Percentiles rank a stretch among this genome's conserved stretches.
phyloP scores from a whole-genome alignment of 2,797 vertebrate species.

The Melanotaenia parkinsoni region DNA sequence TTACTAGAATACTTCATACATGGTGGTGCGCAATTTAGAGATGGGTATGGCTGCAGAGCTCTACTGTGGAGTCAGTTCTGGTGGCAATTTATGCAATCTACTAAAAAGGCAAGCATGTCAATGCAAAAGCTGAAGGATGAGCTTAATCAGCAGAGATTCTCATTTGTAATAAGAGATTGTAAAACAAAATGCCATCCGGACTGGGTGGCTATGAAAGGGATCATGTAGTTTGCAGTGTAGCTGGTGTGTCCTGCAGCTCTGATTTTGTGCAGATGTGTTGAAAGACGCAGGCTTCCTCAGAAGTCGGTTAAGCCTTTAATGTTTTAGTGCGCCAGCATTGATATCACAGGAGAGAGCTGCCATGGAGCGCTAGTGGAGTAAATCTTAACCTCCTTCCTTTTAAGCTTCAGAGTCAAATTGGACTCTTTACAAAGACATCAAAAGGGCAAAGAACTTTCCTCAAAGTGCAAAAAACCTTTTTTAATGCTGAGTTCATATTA shows the following conservation, averaged over 20 bases:
- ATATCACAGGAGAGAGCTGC: constrained; percentile 53
- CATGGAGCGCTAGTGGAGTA: constrained; percentile 47
- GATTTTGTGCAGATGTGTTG: constrained; percentile 54
- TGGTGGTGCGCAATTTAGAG: no score
- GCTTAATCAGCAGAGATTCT: not conserved
- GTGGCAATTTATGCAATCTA: not conserved
- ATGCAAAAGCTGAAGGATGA: not conserved
- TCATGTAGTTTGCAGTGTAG: constrained; percentile 16
- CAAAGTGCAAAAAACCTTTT: not conserved
- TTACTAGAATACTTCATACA: not conserved
- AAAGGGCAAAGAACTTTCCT: constrained; percentile 15
- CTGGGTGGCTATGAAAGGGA: constrained; percentile 13
- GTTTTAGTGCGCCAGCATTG: constrained; percentile 47
- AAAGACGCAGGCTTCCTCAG: constrained; percentile 64
- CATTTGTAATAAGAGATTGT: not conserved
- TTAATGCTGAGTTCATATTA: not conserved
- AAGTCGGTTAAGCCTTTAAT: constrained; percentile 78
- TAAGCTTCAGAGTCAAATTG: constrained; percentile 43
- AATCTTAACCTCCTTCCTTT: constrained; percentile 55
- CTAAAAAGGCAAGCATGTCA: not conserved
- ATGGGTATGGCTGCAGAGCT: no score
- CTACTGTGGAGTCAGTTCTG: no score
- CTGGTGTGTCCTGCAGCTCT: constrained; percentile 46
- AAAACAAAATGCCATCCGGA: constrained; percentile 17
- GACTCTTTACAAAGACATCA: constrained; percentile 35